phyloP scores from a whole-genome alignment of 2,888 invertebrate genomes.

The Gnatocerus cornutus region DNA sequence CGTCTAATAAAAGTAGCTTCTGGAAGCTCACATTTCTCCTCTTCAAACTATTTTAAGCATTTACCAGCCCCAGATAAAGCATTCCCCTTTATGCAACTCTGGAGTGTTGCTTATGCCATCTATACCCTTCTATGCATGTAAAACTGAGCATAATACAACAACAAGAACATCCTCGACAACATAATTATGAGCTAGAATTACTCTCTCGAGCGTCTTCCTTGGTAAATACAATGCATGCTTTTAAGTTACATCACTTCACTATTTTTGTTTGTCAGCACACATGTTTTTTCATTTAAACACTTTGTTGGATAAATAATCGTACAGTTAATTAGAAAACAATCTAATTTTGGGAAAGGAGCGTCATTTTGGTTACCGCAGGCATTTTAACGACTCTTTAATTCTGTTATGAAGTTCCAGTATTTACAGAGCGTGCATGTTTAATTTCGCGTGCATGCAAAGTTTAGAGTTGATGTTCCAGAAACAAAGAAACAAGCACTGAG shows the following conservation, averaged over 20 bases:
- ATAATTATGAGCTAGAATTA: constrained; percentile 17
- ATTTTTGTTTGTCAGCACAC: constrained; percentile 11
- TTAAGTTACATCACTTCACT: constrained; percentile 7
- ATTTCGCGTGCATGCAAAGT: neutral
- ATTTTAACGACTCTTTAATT: no score
- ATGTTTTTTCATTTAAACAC: neutral
- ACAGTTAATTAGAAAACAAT: neutral
- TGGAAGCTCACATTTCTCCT: no score
- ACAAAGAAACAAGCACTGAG: neutral
- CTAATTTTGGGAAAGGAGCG: neutral
- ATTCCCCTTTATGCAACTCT: neutral
- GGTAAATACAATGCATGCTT: constrained; percentile 15
- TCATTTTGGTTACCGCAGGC: no score
- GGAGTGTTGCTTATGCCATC: constrained; percentile 5
- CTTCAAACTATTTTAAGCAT: no score
- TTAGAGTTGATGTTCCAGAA: no score
- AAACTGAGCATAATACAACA: constrained; percentile 20
- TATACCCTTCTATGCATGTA: constrained; percentile 7
- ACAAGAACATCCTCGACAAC: constrained; percentile 1
- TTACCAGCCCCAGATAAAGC: no score
- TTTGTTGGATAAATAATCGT: neutral
- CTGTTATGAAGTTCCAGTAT: neutral
- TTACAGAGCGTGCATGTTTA: neutral
- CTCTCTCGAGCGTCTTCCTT: neutral
- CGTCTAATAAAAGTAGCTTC: no score